Conservation (phyloP, 2,113 vertebrate species). For the Heteronetta atricapilla region DNA sequence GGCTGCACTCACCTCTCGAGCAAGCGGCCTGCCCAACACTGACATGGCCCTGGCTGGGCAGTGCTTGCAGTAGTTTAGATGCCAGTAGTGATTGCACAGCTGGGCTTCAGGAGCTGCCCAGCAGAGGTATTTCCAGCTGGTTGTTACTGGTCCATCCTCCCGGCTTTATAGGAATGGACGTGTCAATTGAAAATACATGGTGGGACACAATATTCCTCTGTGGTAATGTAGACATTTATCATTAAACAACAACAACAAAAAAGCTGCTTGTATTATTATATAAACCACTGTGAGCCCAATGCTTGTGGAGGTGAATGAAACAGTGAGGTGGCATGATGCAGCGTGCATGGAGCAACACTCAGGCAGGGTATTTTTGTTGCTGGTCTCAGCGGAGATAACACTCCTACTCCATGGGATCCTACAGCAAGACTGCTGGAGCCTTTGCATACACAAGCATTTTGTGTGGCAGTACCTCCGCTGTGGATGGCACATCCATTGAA, state of each 20-base stretch:
- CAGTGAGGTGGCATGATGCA: neutral
- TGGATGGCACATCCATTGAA: neutral
- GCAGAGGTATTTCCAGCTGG: neutral
- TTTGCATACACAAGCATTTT: neutral
- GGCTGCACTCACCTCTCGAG: neutral
- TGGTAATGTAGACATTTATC: neutral
- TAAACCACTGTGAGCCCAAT: neutral
- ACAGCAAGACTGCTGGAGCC: neutral
- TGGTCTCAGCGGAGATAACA: neutral
- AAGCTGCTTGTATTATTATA: neutral
- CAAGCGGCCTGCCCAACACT: neutral
- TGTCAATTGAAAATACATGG: neutral
- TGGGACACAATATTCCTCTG: neutral
- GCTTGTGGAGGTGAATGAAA: neutral
- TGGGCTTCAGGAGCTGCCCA: neutral
- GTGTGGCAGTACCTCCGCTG: neutral
- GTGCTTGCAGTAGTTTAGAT: neutral
- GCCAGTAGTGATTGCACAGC: neutral
- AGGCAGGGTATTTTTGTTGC: neutral
- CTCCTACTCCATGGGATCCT: neutral
- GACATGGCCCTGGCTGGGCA: neutral
- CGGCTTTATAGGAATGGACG: neutral
- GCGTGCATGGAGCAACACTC: accelerated
- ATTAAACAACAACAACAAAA: no score
- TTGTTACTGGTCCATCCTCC: neutral